Conservation (phyloP, 2,888 invertebrate genomes). For the Gandaritis pyraliata region DNA sequence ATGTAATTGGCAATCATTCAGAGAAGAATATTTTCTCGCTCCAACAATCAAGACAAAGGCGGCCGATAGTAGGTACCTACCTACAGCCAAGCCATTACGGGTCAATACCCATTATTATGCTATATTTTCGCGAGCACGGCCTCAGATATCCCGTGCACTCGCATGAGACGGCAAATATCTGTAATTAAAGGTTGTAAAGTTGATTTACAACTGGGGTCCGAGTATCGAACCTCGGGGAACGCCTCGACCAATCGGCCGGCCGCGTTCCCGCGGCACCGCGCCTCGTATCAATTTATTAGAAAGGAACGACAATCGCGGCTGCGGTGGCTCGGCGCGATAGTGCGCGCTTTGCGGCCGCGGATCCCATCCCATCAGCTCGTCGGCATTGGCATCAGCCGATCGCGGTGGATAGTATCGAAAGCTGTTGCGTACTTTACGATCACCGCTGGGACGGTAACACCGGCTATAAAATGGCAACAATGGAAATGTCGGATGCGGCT, state of each 20-base stretch:
- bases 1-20: constrained; percentile 84
- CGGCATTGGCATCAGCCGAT: constrained; percentile 61
- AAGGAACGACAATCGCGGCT: constrained; percentile 80
- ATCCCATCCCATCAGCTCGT: constrained; percentile 75
- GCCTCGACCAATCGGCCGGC: constrained; percentile 75
- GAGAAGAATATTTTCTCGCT: constrained; percentile 78
- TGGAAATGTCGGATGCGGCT: constrained; percentile 81
- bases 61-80: constrained; percentile 78
- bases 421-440: constrained; percentile 79
- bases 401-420: constrained; percentile 75
- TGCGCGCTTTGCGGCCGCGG: constrained; percentile 75
- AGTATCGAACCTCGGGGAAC: constrained; percentile 74
- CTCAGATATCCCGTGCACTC: constrained; percentile 80
- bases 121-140: constrained; percentile 83
- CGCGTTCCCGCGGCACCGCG: constrained; percentile 59
- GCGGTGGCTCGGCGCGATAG: constrained; percentile 79
- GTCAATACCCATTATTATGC: constrained; percentile 84
- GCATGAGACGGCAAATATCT: constrained; percentile 83
- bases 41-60: constrained; percentile 83
- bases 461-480: constrained; percentile 83
- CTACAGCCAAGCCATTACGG: constrained; percentile 81
- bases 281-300: constrained; percentile 83
- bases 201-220: constrained; percentile 81
- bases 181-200: constrained; percentile 85
- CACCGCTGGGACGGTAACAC: constrained; percentile 79